Conservation (phyloP, 2,113 vertebrate species). For the Pimephales promelas region DNA sequence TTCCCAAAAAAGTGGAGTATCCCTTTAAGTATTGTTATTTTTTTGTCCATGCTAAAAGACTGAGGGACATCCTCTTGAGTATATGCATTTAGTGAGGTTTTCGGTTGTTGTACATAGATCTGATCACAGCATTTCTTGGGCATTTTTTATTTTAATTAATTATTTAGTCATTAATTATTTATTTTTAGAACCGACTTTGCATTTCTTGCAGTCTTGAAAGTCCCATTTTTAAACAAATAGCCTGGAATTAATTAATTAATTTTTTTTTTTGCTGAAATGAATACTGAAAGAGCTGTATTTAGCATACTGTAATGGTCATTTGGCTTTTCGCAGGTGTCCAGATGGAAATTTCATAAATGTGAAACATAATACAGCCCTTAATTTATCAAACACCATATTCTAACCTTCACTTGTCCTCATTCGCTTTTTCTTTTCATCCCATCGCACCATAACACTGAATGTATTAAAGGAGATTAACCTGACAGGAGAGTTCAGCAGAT, state of each 20-base stretch:
- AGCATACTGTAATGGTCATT: neutral
- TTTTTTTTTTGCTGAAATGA: neutral
- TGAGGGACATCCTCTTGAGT: too few relatives aligned
- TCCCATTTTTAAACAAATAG: neutral
- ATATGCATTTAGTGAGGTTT: neutral
- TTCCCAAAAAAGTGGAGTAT: too few relatives aligned
- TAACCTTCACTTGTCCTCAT: neutral
- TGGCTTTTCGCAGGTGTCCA: neutral
- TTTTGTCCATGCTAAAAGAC: too few relatives aligned
- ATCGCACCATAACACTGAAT: neutral
- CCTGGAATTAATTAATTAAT: neutral
- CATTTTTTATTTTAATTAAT: too few relatives aligned
- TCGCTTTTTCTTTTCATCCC: neutral
- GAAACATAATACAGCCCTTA: neutral
- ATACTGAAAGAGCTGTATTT: neutral
- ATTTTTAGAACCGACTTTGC: neutral
- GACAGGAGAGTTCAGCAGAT: constrained; percentile 32
- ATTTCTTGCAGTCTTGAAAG: neutral
- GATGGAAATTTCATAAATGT: constrained; percentile 6
- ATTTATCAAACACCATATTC: neutral
- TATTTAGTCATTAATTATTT: neutral
- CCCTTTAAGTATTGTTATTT: too few relatives aligned
- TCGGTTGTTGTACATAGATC: neutral
- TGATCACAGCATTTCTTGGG: neutral
- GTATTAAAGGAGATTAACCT: constrained; percentile 44